Conservation (phyloP, 2,797 vertebrate genomes). For the Discoglossus pictus region DNA sequence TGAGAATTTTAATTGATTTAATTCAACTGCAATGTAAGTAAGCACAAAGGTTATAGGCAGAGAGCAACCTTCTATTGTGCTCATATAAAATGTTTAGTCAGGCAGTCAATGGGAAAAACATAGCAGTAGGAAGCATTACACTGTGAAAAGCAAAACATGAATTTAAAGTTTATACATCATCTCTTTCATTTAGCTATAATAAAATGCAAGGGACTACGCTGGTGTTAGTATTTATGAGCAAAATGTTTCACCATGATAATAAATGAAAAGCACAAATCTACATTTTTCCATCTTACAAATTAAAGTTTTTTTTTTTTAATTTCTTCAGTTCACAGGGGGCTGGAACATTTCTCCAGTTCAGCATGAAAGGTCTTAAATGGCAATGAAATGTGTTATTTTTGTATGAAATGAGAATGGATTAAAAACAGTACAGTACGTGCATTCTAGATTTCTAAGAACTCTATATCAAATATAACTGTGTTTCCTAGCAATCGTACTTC, state of each 20-base stretch:
- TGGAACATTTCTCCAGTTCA: constrained; percentile 41
- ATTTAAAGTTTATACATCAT: constrained; percentile 61
- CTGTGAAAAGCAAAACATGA: constrained; percentile 60
- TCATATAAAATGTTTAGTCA: constrained; percentile 73
- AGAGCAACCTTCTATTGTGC: constrained; percentile 70
- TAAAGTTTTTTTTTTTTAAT: constrained; percentile 44
- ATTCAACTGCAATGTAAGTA: constrained; percentile 62
- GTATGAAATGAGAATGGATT: constrained; percentile 42
- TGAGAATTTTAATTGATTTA: constrained; percentile 66
- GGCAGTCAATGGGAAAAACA: constrained; percentile 64
- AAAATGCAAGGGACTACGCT: constrained; percentile 59
- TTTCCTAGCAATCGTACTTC: constrained; percentile 35
- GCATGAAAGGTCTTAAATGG: constrained; percentile 41
- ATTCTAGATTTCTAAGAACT: constrained; percentile 35
- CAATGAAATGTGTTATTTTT: constrained; percentile 46
- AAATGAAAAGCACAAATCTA: constrained; percentile 48
- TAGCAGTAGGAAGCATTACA: constrained; percentile 61
- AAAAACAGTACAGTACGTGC: constrained; percentile 32
- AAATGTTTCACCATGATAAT: constrained; percentile 22
- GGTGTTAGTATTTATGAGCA: constrained; percentile 46
- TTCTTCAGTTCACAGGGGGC: constrained; percentile 41
- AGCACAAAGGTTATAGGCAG: constrained; percentile 70
- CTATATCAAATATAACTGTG: constrained; percentile 44
- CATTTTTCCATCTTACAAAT: constrained; percentile 32
- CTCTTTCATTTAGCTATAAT: constrained; percentile 69